Evolutionary conservation across 2,888 invertebrate species (phyloP).

Genomic region (Drosophila peninsularis): DNA sequence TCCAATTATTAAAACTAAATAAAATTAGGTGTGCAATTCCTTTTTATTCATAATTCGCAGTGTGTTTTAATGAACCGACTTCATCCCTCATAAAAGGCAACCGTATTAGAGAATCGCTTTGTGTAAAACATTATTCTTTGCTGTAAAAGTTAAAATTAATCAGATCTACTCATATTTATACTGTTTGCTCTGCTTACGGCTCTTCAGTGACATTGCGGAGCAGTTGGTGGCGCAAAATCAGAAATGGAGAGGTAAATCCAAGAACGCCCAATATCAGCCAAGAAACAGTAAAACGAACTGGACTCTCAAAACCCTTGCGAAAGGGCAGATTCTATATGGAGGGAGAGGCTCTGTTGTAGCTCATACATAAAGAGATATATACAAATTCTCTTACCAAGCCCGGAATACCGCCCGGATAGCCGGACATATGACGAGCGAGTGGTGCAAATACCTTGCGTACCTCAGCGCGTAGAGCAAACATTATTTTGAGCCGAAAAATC

Average conservation of each 20-base stretch:
- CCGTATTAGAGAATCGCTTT: no score
- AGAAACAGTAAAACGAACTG: constrained; percentile 67
- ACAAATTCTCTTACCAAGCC: constrained; percentile 65
- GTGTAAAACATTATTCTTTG: neutral
- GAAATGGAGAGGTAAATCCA: constrained; percentile 75
- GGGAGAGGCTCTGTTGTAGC: neutral
- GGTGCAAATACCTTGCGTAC: constrained; percentile 25
- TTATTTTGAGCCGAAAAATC: constrained; percentile 22
- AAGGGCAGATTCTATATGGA: constrained; percentile 62
- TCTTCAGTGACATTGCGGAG: constrained; percentile 42
- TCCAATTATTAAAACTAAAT: constrained; percentile 51
- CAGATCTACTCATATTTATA: neutral
- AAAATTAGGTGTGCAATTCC: constrained; percentile 61
- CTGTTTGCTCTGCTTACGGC: constrained; percentile 24
- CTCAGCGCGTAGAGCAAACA: constrained; percentile 45
- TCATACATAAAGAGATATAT: neutral
- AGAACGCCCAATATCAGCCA: constrained; percentile 53
- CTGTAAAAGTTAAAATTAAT: neutral
- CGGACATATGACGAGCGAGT: constrained; percentile 41
- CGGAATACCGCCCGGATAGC: constrained; percentile 62
- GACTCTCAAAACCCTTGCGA: constrained; percentile 59
- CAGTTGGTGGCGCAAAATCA: constrained; percentile 69
- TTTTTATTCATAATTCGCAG: constrained; percentile 9
- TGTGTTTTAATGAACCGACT: neutral
- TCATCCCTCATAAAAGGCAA: neutral